These are phyloP conservation scores for Rotaria socialis DNA, from an alignment of 2,888 invertebrate genomes.

Conservation along the genomic window DNA sequence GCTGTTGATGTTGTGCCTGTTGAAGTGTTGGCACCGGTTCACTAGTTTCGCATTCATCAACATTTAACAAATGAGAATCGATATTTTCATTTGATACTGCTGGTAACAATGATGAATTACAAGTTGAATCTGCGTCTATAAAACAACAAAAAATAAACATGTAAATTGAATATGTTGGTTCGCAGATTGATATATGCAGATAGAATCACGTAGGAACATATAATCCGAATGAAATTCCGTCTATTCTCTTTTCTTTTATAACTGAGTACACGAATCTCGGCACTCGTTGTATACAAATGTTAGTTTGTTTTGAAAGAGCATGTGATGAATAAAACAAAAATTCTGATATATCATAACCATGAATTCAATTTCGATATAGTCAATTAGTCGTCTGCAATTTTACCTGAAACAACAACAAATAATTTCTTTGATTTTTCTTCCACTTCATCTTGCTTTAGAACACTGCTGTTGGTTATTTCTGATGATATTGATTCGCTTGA, in stretches of 20 bases:
- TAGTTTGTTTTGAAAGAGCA: too few species aligned
- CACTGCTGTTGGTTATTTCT: neutral
- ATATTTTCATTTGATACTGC: neutral
- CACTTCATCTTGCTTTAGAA: neutral
- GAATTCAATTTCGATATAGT: too few species aligned
- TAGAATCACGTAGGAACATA: neutral
- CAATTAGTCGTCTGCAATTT: too few species aligned
- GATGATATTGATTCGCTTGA: neutral
- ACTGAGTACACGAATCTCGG: neutral
- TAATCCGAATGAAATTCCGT: neutral
- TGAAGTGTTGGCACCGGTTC: neutral
- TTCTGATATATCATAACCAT: too few species aligned
- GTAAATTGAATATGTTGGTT: neutral
- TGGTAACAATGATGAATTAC: neutral
- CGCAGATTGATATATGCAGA: neutral
- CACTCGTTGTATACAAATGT: too few species aligned
- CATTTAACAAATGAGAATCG: slow-evolving; percentile 4
- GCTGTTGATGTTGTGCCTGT: neutral
- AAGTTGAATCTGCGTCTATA: neutral
- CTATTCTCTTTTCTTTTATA: neutral
- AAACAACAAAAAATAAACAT: neutral
- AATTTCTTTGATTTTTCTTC: slow-evolving; percentile 13
- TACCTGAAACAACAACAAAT: slow-evolving; percentile 28
- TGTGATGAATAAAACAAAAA: too few species aligned
- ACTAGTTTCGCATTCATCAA: neutral